Conservation (phyloP, 1,140 invertebrate species). For the Diprion similis region DNA sequence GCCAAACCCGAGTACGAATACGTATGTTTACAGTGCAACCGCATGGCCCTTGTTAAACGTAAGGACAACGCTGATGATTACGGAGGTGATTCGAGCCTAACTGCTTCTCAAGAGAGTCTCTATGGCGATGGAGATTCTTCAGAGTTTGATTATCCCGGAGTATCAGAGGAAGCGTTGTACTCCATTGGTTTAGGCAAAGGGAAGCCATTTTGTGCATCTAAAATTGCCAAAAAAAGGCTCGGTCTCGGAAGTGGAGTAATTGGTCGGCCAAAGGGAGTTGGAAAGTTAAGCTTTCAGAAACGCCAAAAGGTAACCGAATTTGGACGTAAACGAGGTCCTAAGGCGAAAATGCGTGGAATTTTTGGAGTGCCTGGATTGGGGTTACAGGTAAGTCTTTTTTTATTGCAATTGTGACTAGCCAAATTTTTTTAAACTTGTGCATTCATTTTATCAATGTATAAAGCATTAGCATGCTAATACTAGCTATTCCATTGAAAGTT, state of each 20-base stretch:
- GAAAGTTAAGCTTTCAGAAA: slow-evolving; percentile 75
- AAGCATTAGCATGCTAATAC: too few relatives aligned
- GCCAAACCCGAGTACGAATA: slow-evolving; percentile 87
- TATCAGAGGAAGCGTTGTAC: slow-evolving; percentile 55
- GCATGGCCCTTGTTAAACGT: slow-evolving; percentile 66
- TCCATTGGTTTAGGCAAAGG: slow-evolving; percentile 77
- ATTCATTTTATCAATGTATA: too few relatives aligned
- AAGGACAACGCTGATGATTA: slow-evolving; percentile 71
- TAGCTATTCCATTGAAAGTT: too few relatives aligned
- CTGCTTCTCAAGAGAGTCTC: slow-evolving; percentile 75
- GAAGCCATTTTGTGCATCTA: slow-evolving; percentile 77
- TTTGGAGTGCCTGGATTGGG: slow-evolving; percentile 82
- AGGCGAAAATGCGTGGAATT: slow-evolving; percentile 85
- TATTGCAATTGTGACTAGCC: background rate
- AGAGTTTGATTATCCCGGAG: slow-evolving; percentile 67
- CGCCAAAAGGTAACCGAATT: slow-evolving; percentile 76
- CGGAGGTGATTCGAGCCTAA: slow-evolving; percentile 68
- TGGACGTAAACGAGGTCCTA: slow-evolving; percentile 79
- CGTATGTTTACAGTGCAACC: slow-evolving; percentile 85
- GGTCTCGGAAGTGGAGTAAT: slow-evolving; percentile 66
- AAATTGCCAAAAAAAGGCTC: slow-evolving; percentile 80
- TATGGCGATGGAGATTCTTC: slow-evolving; percentile 70
- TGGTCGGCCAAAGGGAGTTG: slow-evolving; percentile 70
- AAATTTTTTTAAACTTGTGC: background rate
- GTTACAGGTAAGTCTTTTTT: slow-evolving; percentile 63